These are phyloP conservation scores for Ostrea edulis DNA, from an alignment of 1,140 invertebrate genomes.

Conservation along the genomic window DNA sequence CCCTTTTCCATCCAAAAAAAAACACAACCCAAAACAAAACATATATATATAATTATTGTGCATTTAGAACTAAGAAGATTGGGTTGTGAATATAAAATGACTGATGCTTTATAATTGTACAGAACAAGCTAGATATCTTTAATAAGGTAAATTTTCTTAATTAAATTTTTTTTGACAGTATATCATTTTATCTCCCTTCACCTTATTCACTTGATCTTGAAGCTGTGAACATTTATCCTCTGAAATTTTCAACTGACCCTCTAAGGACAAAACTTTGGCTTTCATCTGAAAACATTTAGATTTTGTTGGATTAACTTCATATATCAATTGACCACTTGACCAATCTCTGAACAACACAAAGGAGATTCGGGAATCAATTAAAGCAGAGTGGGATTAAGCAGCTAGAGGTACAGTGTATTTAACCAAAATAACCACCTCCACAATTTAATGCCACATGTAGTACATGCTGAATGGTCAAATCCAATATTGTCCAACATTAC, in stretches of 20 bases:
- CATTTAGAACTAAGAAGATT: background rate
- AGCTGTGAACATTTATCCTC: slow-evolving; percentile 65
- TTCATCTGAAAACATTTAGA: slow-evolving; percentile 70
- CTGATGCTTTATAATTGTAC: background rate
- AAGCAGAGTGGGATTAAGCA: background rate
- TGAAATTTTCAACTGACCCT: slow-evolving; percentile 67
- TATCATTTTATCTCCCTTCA: slow-evolving; percentile 50
- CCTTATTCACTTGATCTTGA: slow-evolving; percentile 68
- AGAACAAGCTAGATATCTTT: background rate
- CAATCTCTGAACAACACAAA: background rate
- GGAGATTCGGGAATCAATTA: no score
- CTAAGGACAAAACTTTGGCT: slow-evolving; percentile 66
- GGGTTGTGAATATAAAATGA: slow-evolving; percentile 16
- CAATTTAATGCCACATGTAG: background rate
- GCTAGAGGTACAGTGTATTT: background rate
- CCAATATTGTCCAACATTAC: background rate
- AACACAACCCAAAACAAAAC: background rate
- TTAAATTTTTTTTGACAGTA: background rate
- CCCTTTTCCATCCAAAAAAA: slow-evolving; percentile 5
- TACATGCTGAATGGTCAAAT: background rate
- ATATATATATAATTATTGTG: background rate
- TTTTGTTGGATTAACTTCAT: background rate
- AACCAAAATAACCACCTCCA: background rate
- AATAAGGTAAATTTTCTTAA: background rate
- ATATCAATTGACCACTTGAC: background rate